Evolutionary conservation across 2,888 invertebrate genomes (phyloP), one percentile per base, ranked within the genome.

Genomic region (Protophormia terraenovae): DNA sequence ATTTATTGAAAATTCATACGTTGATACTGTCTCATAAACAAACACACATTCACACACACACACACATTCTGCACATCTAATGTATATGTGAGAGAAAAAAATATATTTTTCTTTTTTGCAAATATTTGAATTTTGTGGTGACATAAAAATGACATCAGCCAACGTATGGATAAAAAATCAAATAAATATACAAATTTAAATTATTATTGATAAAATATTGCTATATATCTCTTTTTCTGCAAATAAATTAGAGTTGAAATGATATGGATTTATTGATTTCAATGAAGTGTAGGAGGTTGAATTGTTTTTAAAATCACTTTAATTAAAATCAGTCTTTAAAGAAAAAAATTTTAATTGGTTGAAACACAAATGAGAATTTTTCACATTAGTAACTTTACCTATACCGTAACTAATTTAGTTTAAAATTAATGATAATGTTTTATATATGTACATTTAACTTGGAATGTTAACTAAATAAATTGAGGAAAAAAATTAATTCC

Each of bases 1-100:
- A 77, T 84, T 81, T 84, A 81, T 77, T 81, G 69, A 41, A 75
- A 60, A 41, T 22, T 29, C 41, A 47, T 12, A 66, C 58, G 58
- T 1, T 32, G 16, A 58, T 10, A 72, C 47, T 79, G 69, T 69
- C 16, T 60, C 27, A 41, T 5, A 53, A 53, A 27, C 8, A 76
- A 55, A 76, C 16, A 29, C 27, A 53, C 19, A 47, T 14, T n/a
- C 22, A 22, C 19, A 10, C 24, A 16, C 14, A 73, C 27, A 60
- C 0, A 12, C 24, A 45, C 16, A 16, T 60, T 0, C 19, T 6
- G 35, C 1, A 4, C 3, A 50, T 27, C 27, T 22, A 22, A n/a
- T n/a, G n/a, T 10, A 45, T 19, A 38, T 29, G 53, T 16, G 45
- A 14, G 24, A 67, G n/a, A 60, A 64, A 24, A 35, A 19, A n/a